Conservation (phyloP, 2,888 invertebrate species). For the Camptogramma bilineatum region DNA sequence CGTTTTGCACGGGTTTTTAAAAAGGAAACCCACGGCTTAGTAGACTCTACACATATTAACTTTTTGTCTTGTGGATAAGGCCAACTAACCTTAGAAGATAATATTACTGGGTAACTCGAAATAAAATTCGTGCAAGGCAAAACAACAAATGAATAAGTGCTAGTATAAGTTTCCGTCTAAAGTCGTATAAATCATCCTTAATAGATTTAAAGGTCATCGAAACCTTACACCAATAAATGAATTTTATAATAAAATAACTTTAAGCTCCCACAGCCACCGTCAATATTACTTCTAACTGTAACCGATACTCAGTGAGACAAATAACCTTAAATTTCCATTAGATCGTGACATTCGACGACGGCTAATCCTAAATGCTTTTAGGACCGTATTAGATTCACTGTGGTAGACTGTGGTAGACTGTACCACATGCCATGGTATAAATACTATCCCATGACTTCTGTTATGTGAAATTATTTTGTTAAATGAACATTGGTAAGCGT, state of each 20-base stretch:
- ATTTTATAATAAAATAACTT: constrained; percentile 14
- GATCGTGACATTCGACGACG: constrained; percentile 36
- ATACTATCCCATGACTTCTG: background rate
- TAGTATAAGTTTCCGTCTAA: background rate
- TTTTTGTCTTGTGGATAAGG: no score
- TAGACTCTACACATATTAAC: no score
- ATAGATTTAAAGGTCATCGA: background rate
- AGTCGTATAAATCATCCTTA: background rate
- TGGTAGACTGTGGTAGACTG: constrained; percentile 1
- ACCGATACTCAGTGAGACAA: constrained; percentile 43
- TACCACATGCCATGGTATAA: background rate
- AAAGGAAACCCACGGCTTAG: no score
- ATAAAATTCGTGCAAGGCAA: no score
- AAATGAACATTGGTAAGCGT: no score
- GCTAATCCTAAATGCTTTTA: constrained; percentile 42
- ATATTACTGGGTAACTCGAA: no score
- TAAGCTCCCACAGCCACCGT: constrained; percentile 8
- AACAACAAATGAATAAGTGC: no score
- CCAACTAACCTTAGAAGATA: no score
- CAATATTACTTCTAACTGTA: constrained; percentile 31
- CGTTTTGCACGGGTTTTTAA: no score
- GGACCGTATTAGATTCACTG: constrained; percentile 28
- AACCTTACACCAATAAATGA: constrained; percentile 1
- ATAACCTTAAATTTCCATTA: constrained; percentile 48
- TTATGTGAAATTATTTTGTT: background rate